Percentiles rank a stretch among this genome's conserved stretches.
phyloP scores from a whole-genome alignment of 2,113 vertebrate species.

The Platycercus adscitus region DNA sequence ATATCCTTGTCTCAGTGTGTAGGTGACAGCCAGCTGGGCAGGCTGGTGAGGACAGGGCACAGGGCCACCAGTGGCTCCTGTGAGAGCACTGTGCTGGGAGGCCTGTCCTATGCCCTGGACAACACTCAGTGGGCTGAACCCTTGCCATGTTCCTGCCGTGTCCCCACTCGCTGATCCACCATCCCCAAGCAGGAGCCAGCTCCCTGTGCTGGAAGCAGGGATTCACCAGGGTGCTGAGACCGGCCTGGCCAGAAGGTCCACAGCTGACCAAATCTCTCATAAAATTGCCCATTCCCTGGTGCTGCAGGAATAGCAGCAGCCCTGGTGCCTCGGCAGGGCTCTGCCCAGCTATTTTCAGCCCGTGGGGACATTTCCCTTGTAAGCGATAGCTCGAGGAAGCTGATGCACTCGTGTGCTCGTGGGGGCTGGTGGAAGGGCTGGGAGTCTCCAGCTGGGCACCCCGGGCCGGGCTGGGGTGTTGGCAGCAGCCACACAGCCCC shows the following conservation, averaged over 20 bases:
- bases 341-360: background rate
- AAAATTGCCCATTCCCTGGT: background rate
- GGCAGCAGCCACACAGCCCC: background rate
- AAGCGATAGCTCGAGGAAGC: background rate
- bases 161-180: accelerated
- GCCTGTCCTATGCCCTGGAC: background rate
- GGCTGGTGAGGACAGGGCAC: background rate
- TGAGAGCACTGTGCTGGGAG: background rate
- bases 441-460: background rate
- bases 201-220: accelerated
- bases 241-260: accelerated
- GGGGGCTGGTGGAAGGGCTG: background rate
- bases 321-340: background rate
- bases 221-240: accelerated
- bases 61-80: background rate
- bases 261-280: background rate
- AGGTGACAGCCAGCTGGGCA: background rate
- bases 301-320: background rate
- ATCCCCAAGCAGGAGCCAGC: accelerated
- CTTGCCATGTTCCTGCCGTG: accelerated
- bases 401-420: accelerated
- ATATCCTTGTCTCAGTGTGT: background rate
- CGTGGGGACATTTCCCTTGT: background rate
- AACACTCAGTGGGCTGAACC: accelerated
- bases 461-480: accelerated